Percentiles rank a stretch among this genome's conserved stretches.
Evolutionary conservation across 2,888 invertebrate species (phyloP).

Genomic region (Baccha elongata): DNA sequence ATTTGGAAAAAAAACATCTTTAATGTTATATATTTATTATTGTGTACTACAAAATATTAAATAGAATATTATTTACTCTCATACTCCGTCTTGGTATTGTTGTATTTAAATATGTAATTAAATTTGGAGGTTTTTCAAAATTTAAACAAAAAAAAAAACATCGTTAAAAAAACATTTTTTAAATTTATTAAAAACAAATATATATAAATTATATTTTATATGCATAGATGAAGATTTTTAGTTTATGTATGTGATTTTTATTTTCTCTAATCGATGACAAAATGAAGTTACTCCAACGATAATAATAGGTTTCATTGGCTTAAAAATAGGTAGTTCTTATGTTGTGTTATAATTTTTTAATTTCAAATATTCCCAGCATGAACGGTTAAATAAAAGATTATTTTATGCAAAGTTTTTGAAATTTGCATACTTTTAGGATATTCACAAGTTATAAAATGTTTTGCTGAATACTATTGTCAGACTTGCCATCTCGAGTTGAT

Average conservation of each 20-base stretch:
- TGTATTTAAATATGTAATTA: conserved; percentile 54
- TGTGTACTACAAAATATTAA: conserved; percentile 12
- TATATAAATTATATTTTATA: conserved; percentile 38
- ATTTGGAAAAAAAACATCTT: conserved; percentile 16
- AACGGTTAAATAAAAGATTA: too few relatives aligned
- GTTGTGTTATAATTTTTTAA: not conserved
- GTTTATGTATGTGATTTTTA: conserved; percentile 14
- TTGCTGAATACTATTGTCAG: too few relatives aligned
- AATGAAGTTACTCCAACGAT: conserved; percentile 13
- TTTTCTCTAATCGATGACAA: conserved; percentile 39
- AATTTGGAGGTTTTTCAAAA: conserved; percentile 39
- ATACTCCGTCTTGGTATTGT: conserved; percentile 65
- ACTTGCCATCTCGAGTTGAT: too few relatives aligned
- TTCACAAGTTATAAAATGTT: too few relatives aligned
- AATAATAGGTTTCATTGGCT: conserved; percentile 68
- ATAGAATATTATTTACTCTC: conserved; percentile 34
- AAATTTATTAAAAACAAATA: not conserved
- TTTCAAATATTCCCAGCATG: too few relatives aligned
- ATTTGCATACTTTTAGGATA: too few relatives aligned
- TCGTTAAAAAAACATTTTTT: conserved; percentile 3
- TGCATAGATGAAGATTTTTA: conserved; percentile 20
- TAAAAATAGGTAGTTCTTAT: conserved; percentile 16
- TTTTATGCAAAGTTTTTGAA: too few relatives aligned
- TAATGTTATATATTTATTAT: conserved; percentile 27
- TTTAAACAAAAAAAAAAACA: conserved; percentile 9